Conservation (phyloP, 1,140 invertebrate species). For the Nymphalis io region DNA sequence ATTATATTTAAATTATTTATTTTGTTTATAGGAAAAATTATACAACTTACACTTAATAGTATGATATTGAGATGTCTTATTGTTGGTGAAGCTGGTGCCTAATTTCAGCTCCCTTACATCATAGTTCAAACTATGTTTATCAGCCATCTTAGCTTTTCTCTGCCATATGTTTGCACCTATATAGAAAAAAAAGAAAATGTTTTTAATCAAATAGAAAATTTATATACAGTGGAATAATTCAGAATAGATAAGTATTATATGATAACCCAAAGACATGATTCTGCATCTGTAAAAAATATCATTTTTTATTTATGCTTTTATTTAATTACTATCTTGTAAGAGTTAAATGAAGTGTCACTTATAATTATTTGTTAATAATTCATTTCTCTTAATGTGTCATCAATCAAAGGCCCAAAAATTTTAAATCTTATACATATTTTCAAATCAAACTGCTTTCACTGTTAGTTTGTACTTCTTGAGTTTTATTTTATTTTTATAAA, state of each 20-base stretch:
- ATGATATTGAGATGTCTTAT: conserved; percentile 88
- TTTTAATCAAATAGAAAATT: not conserved
- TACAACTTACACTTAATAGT: conserved; percentile 91
- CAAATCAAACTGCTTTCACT: not conserved
- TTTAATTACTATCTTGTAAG: too few relatives aligned
- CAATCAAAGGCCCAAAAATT: too few relatives aligned
- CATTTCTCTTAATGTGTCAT: not conserved
- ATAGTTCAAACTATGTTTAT: conserved; percentile 87
- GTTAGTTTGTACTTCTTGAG: not conserved
- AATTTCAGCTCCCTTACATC: conserved; percentile 89
- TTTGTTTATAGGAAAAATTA: too few relatives aligned
- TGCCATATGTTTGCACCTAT: conserved; percentile 58
- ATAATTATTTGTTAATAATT: not conserved
- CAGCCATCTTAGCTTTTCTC: conserved; percentile 82
- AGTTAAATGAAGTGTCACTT: too few relatives aligned
- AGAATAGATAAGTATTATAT: too few relatives aligned
- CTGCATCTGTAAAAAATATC: too few relatives aligned
- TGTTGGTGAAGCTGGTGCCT: conserved; percentile 89
- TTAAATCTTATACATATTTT: too few relatives aligned
- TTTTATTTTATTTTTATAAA: not conserved
- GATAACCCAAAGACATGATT: too few relatives aligned
- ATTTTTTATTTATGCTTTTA: too few relatives aligned
- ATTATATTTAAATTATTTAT: too few relatives aligned
- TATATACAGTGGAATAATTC: not conserved
- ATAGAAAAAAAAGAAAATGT: conserved; percentile 2